Evolutionary conservation across 2,888 invertebrate genomes (phyloP), one percentile per base, ranked within the genome.

Genomic region (Abrostola triplasia): DNA sequence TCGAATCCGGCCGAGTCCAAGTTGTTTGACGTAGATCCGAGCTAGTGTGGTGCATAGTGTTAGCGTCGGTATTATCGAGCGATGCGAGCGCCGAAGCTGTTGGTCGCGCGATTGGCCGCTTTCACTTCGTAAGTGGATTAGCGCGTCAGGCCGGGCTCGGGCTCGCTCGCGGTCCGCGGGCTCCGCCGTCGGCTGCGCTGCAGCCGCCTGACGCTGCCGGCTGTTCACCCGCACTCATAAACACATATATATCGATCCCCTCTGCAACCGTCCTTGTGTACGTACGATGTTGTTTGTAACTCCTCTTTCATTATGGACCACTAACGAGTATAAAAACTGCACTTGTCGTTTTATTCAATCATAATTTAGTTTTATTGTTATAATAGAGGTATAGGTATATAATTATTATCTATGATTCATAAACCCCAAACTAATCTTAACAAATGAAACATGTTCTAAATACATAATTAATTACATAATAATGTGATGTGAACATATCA

Each of bases 181-280:
- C 24, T 24, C 24, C 24, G 24, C 24, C 24, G 24, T 35, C 6
- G 12, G 12, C 41, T 8, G 50, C 8, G 36, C 10, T 37, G 36
- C 41, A 36, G 36, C 51, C 38, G 36, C 11, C 13, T 7, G 49
- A 48, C 36, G 53, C 56, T 36, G 59, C 73, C 69, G 69, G 68
- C 53, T 66, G 72, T 57, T 63, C 62, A 48, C 62, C 59, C 56
- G 59, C 61, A 63, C 70, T 73, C 77, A 79, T 81, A 79, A 80
- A 82, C 80, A 80, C 63, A n/a, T 63, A 59, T n/a, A 56, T 81
- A 81, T 82, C 81, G 82, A 82, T 79, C 79, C 59, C 53, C 49
- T 40, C 60, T 38, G 55, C 56, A 47, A 12, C 40, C 52, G 57
- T 36, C 67, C 42, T 57, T 47, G 76, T 61, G 63, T 67, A 62